A percentile compares a stretch with the other conserved stretches of the same genome.
Conservation (phyloP, 2,888 invertebrate species). For the Beris morrisii region DNA sequence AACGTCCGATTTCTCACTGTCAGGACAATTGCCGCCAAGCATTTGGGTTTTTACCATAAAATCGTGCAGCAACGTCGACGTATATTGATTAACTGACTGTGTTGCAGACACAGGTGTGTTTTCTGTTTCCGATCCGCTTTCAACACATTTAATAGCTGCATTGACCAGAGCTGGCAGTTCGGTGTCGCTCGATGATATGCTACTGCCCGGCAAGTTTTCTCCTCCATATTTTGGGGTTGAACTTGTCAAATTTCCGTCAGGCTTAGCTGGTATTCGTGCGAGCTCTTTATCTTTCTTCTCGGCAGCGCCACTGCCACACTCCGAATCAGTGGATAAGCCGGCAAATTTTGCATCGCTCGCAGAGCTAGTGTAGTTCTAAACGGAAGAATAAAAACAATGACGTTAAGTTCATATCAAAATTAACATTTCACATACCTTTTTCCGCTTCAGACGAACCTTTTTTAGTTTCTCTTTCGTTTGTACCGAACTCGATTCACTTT, state of each 20-base stretch:
- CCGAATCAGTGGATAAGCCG: conserved; percentile 21
- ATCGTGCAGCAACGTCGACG: conserved; percentile 75
- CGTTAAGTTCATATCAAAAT: not conserved
- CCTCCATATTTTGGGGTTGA: not conserved
- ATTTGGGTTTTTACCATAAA: conserved; percentile 79
- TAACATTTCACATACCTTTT: conserved; percentile 43
- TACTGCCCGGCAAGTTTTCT: conserved; percentile 47
- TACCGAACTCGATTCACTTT: conserved; percentile 41
- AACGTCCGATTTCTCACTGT: conserved; percentile 40
- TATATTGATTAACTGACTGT: conserved; percentile 64
- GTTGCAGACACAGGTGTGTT: conserved; percentile 58
- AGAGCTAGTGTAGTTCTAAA: conserved; percentile 12
- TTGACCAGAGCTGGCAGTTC: conserved; percentile 75
- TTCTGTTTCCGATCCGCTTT: conserved; percentile 74
- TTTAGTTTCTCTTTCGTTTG: conserved; percentile 43
- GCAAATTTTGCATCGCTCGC: not conserved
- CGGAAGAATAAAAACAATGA: not conserved
- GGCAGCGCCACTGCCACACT: conserved; percentile 6
- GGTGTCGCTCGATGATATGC: conserved; percentile 68
- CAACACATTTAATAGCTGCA: conserved; percentile 74
- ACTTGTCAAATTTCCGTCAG: too few species aligned
- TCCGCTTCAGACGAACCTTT: conserved; percentile 51
- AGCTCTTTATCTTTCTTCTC: not conserved
- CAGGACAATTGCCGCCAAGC: conserved; percentile 59
- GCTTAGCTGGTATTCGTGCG: too few species aligned